Evolutionary conservation across 1,140 invertebrate genomes (phyloP).

Genomic region (Drosophila pruinosa): DNA sequence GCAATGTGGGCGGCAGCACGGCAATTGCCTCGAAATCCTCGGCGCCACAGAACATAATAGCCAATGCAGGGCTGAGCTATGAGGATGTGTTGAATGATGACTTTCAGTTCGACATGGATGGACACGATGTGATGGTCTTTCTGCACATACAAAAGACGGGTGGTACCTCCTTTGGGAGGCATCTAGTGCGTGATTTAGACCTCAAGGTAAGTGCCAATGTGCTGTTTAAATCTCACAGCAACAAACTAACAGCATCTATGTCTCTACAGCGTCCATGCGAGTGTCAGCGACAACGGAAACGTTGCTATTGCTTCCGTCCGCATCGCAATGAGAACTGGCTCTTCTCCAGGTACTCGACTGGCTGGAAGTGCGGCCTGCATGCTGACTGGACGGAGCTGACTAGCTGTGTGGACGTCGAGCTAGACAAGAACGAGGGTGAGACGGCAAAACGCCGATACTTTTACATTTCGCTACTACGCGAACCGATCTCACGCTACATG

Average conservation of each 20-base stretch:
- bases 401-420: slow-evolving; percentile 92
- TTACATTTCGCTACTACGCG: slow-evolving; percentile 96
- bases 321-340: slow-evolving; percentile 97
- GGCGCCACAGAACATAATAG: slow-evolving; percentile 76
- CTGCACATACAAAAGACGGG: slow-evolving; percentile 97
- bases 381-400: slow-evolving; percentile 99
- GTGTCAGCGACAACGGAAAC: slow-evolving; percentile 92
- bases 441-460: slow-evolving; percentile 93
- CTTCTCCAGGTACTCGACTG: slow-evolving; percentile 98
- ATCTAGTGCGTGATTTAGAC: slow-evolving; percentile 96
- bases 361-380: slow-evolving; percentile 99
- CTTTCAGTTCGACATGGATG: slow-evolving; percentile 94
- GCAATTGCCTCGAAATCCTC: slow-evolving; percentile 59
- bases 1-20: slow-evolving; percentile 55
- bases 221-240: no score
- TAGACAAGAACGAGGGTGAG: slow-evolving; percentile 93
- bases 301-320: slow-evolving; percentile 96
- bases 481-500: slow-evolving; percentile 95
- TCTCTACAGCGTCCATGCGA: slow-evolving; percentile 89
- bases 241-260: background rate
- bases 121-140: slow-evolving; percentile 98
- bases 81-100: slow-evolving; percentile 93
- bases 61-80: slow-evolving; percentile 87
- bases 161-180: slow-evolving; percentile 96
- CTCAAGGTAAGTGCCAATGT: slow-evolving; percentile 84